Percentiles rank a stretch among this genome's conserved stretches.
Evolutionary conservation across 2,113 vertebrate genomes (phyloP).

Genomic region (Psilopogon haemacephalus): DNA sequence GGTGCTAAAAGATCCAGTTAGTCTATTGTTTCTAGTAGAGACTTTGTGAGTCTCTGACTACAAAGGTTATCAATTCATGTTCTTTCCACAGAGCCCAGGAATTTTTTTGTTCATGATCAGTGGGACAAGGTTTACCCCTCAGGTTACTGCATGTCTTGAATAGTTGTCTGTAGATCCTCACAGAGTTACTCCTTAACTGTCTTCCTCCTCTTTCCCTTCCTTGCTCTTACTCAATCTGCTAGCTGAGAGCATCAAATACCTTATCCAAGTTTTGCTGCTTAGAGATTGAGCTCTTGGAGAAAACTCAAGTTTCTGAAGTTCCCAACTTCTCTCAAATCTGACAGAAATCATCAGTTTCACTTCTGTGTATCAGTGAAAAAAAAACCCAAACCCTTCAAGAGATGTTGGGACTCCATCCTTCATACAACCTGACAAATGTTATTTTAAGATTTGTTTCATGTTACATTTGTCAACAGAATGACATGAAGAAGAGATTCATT

Average conservation of each 20-base stretch:
- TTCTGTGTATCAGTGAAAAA: neutral
- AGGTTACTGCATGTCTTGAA: neutral
- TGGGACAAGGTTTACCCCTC: neutral
- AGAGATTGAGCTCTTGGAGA: neutral
- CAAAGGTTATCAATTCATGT: neutral
- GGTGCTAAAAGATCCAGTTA: neutral
- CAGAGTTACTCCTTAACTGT: fast-evolving
- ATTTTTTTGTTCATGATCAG: neutral
- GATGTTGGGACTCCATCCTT: neutral
- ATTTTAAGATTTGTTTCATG: neutral
- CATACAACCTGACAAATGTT: neutral
- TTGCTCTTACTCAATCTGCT: neutral
- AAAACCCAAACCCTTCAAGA: neutral
- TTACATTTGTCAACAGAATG: neutral
- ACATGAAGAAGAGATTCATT: neutral
- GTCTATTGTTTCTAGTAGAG: neutral
- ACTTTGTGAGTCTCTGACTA: fast-evolving
- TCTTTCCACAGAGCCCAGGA: neutral
- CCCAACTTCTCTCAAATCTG: neutral
- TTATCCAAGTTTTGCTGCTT: neutral
- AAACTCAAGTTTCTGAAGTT: neutral
- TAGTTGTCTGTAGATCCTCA: neutral
- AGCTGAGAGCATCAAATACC: neutral
- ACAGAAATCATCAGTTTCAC: neutral
- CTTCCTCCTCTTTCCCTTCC: neutral